Base-by-base conservation (phyloP, 2,888 invertebrate genomes). In the Hanleya hanleyi region DNA sequence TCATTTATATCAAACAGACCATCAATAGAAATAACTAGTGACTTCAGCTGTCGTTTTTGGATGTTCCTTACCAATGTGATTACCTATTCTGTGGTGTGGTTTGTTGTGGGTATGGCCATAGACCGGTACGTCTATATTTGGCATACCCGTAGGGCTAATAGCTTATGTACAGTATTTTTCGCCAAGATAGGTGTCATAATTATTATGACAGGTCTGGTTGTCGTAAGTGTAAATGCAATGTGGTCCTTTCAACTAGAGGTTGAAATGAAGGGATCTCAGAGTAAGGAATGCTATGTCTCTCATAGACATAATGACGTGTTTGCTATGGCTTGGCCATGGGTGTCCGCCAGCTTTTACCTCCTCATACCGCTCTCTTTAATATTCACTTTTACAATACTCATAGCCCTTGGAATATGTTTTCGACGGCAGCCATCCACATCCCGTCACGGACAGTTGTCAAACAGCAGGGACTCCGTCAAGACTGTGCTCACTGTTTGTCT, bases 221-320 rank as follows among this genome's bases (percentile, higher is more conserved):
- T 65, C 18, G 35, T 77, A 64, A 69, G 71, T 36, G 66, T 77
- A 12, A 75, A 77, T 64, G 68, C 77, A 32, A 71, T 77, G 77
- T 77, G 77, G 77, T 76, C 70, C 3, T 77, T 73, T 38, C 69
- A 73, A 32, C 51, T 77, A 35, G 51, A 41, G 12, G 51, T 22
- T 9, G 35, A 74, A 29, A 50, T 47, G 38, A 57, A 69, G 15
- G 37, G 64, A 4, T 36, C 64, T 15, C 38, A 64, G 35, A 57
- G 57, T 26, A 32, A 29, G 57, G 57, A 22, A 9, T 64, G 64
- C 15, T 37, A 22, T 37, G 36, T 64, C 9, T 37, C 64, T 29
- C 35, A 64, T 18, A 64, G 35, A 35, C 18, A 64, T 4, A 64
- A 64, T 37, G 37, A 37, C 38, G n/a, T 64, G 15, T 37, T 37